Base-by-base conservation (phyloP, 1,140 invertebrate species). In the Asbolus verrucosus region DNA sequence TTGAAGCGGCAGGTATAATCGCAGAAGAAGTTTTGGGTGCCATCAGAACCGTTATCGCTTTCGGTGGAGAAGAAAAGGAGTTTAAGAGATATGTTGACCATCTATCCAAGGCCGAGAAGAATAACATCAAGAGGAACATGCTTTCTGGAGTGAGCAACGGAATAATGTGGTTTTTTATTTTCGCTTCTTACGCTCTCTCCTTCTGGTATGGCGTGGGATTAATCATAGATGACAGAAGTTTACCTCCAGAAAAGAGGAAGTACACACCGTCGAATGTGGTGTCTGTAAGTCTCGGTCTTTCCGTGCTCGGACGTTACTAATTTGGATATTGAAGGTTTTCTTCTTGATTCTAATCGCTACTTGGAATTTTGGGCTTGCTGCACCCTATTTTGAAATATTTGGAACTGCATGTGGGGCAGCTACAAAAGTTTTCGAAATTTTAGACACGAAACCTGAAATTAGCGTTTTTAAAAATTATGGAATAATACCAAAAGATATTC, bases 141-240 rank as follows among this genome's bases (percentile, higher is more conserved):
- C 88, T 89, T 73, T 87, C 87, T 9, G 91, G 90, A 0, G 41
- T 91, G 9, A 89, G 90, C 1, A 84, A 91, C 66, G 89, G 89
- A 3, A 81, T 88, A 71, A 82, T 94, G 1, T 93, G 91, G 85
- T 87, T 95, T 74, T 87, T 92, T 61, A 89, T 93, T 46, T 95
- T 92, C 78, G 82, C 83, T 4, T 87, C 89, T 0, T 95, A 94
- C 77, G 88, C 90, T 6, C 76, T 95, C 5, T 90, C 92, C 0
- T 94, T 95, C 80, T 96, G 92, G 91, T 95, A 92, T 81, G 94
- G 92, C 2, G 88, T 91, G 14, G 82, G 84, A 46, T 82, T 94
- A 36, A 87, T 93, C 41, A 76, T 88, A 0, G 82, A 87, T 8
- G 86, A 88, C 2, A 82, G 84, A 50, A 71, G 84, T 59, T 73